phyloP scores from a whole-genome alignment of 1,140 invertebrate species.

The Trachymyrmex cornetzi region DNA sequence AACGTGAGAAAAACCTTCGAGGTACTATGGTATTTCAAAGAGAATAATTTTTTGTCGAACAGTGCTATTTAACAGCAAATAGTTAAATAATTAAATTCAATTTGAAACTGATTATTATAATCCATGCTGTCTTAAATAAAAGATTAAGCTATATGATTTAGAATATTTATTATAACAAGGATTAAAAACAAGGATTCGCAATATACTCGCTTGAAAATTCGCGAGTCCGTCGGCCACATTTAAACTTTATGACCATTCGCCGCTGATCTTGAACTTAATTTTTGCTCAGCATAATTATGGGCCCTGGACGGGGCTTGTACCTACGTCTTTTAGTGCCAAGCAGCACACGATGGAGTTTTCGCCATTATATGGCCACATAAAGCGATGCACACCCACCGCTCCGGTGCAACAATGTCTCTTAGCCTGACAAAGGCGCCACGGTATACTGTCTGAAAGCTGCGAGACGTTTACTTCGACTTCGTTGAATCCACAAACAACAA shows the following conservation, averaged over 20 bases:
- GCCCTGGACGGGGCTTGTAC: neutral
- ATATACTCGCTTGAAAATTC: neutral
- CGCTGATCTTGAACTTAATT: slow-evolving; percentile 4
- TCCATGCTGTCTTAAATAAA: neutral
- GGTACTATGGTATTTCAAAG: no score
- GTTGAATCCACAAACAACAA: slow-evolving; percentile 76
- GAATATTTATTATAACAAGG: neutral
- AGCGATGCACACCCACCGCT: slow-evolving; percentile 71
- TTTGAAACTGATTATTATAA: neutral
- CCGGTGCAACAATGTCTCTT: slow-evolving; percentile 71
- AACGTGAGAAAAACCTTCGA: no score
- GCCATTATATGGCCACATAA: slow-evolving; percentile 40
- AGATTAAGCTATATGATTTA: neutral
- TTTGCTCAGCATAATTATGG: slow-evolving; percentile 43
- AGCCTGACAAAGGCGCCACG: slow-evolving; percentile 65
- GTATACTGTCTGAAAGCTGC: slow-evolving; percentile 44
- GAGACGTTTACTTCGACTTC: slow-evolving; percentile 70
- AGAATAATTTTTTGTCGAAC: no score
- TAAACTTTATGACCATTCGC: slow-evolving; percentile 1
- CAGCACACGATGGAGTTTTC: slow-evolving; percentile 52
- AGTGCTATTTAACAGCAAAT: neutral
- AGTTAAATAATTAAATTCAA: neutral
- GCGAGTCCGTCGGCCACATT: slow-evolving; percentile 21
- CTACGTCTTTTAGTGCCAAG: slow-evolving; percentile 4
- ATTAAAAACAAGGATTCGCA: neutral